phyloP scores from a whole-genome alignment of 2,797 vertebrate genomes.

The Coregonus sp. region DNA sequence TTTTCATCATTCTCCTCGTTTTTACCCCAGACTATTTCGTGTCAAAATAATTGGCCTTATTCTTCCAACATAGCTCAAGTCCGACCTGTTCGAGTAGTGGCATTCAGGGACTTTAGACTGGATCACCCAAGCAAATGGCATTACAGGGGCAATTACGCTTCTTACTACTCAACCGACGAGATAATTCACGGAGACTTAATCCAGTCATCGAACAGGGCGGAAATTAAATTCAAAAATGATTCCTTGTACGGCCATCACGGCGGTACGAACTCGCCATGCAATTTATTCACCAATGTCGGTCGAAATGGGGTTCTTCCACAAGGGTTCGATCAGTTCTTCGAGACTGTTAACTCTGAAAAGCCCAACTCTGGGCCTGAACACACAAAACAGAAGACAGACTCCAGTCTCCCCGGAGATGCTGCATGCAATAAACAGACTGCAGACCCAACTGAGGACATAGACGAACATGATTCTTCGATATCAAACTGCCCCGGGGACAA shows the following conservation, averaged over 20 bases:
- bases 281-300: conserved; percentile 88
- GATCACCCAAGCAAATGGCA: conserved; percentile 96
- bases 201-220: conserved; percentile 88
- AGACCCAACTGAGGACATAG: conserved; percentile 72
- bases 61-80: conserved; percentile 92
- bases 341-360: conserved; percentile 77
- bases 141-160: conserved; percentile 91
- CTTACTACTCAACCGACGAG: conserved; percentile 94
- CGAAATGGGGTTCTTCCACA: conserved; percentile 96
- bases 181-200: conserved; percentile 95
- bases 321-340: conserved; percentile 97
- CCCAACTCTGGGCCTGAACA: conserved; percentile 58
- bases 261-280: conserved; percentile 81
- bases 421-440: conserved; percentile 76
- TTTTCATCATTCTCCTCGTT: conserved; percentile 95
- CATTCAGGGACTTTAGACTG: conserved; percentile 97
- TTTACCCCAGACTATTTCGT: conserved; percentile 92
- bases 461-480: conserved; percentile 80
- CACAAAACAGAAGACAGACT: conserved; percentile 83
- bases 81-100: conserved; percentile 94
- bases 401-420: conserved; percentile 73
- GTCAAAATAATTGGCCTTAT: conserved; percentile 97
- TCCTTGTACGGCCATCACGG: conserved; percentile 84
- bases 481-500: conserved; percentile 88
- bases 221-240: conserved; percentile 92